Conservation (phyloP, 2,888 invertebrate species). For the Polydesmus complanatus region DNA sequence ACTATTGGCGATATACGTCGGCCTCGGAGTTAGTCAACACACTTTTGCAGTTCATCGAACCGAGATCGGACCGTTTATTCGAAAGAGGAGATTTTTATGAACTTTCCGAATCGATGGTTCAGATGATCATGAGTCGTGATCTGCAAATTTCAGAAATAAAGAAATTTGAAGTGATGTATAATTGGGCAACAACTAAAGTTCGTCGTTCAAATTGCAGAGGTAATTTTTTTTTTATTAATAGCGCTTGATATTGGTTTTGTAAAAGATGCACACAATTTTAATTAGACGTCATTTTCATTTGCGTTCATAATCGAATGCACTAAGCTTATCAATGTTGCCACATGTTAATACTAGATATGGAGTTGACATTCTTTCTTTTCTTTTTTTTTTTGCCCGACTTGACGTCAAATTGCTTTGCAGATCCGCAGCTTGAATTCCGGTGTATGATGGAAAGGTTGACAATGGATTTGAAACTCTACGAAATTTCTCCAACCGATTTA, state of each 20-base stretch:
- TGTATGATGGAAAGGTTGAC: slow-evolving; percentile 85
- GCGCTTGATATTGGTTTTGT: no score
- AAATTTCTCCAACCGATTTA: slow-evolving; percentile 82
- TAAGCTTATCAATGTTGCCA: no score
- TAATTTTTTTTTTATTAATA: slow-evolving; percentile 4
- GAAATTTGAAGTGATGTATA: slow-evolving; percentile 85
- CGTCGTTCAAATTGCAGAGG: slow-evolving; percentile 12
- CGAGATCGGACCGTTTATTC: slow-evolving; percentile 67
- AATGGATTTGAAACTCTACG: slow-evolving; percentile 71
- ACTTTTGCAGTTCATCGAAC: slow-evolving; percentile 80
- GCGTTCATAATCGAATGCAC: no score
- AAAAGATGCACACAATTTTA: no score
- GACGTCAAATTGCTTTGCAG: slow-evolving; percentile 33
- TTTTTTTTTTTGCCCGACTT: no score
- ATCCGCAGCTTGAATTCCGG: slow-evolving; percentile 76
- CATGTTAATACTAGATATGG: no score
- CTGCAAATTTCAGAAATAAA: slow-evolving; percentile 75
- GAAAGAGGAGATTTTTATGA: slow-evolving; percentile 69
- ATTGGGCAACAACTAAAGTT: slow-evolving; percentile 54
- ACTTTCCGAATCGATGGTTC: slow-evolving; percentile 86
- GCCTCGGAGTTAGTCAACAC: slow-evolving; percentile 87
- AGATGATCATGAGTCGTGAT: slow-evolving; percentile 50
- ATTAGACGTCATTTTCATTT: no score
- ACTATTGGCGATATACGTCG: slow-evolving; percentile 89
- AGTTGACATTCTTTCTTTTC: no score